Evolutionary conservation across 1,140 invertebrate genomes (phyloP).

Genomic region (Nasonia giraulti): DNA sequence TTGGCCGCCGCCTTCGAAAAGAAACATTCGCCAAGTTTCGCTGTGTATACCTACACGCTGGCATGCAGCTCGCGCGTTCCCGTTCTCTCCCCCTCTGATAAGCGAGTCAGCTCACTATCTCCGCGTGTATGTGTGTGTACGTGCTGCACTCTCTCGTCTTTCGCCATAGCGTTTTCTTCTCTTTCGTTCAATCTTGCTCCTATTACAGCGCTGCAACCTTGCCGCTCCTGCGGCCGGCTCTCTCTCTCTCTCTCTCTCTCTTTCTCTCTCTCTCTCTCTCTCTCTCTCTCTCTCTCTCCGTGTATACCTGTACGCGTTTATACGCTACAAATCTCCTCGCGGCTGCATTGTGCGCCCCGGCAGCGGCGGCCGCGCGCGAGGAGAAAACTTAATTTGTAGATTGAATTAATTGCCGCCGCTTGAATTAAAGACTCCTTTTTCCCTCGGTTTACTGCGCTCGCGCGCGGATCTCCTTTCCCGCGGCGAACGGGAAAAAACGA

Average conservation of each 20-base stretch:
- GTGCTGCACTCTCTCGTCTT: neutral
- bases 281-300: neutral
- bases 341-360: neutral
- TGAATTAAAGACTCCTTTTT: conserved; percentile 39
- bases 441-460: neutral
- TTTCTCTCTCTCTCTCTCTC: too few species aligned
- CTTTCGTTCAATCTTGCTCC: conserved; percentile 14
- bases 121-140: neutral
- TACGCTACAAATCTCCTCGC: conserved; percentile 1
- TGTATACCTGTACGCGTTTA: neutral
- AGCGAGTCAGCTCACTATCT: neutral
- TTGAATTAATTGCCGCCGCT: conserved; percentile 45
- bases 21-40: conserved; percentile 31
- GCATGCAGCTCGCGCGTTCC: neutral
- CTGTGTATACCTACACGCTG: neutral
- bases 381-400: conserved; percentile 52
- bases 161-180: neutral
- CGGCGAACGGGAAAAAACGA: conserved; percentile 4
- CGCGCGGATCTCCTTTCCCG: neutral
- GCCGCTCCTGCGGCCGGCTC: neutral
- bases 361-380: neutral
- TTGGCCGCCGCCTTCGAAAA: conserved; percentile 17
- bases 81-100: conserved; percentile 25
- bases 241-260: too few species aligned
- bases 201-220: conserved; percentile 1